These are phyloP conservation scores for Hipposideros armiger DNA, from an alignment of 2,113 vertebrate species.

Conservation along the genomic window DNA sequence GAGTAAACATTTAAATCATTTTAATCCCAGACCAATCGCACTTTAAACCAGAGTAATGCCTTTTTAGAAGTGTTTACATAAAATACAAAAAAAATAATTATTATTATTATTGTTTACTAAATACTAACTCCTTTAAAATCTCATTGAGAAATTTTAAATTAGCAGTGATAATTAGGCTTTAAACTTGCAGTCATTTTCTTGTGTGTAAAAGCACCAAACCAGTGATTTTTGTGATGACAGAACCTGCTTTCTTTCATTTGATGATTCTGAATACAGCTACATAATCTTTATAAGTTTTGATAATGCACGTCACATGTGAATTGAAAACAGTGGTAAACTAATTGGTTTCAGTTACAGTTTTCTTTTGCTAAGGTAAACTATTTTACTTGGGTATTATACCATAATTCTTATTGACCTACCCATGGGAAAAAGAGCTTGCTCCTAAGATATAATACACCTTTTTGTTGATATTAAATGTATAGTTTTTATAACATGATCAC, in stretches of 20 bases:
- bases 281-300: background rate
- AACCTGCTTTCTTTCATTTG: background rate
- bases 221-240: background rate
- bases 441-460: too few species aligned
- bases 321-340: background rate
- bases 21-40: background rate
- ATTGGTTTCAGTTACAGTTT: background rate
- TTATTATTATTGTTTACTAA: background rate
- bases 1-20: background rate
- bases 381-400: background rate
- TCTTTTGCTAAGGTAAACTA: background rate
- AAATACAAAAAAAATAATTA: background rate
- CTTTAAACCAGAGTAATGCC: background rate
- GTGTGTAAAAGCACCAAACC: background rate
- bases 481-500: background rate
- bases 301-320: background rate
- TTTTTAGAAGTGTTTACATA: background rate
- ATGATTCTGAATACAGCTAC: background rate
- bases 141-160: background rate
- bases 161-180: background rate
- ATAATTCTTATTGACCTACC: background rate
- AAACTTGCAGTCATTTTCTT: background rate
- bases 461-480: background rate
- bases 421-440: background rate
- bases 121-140: slow-evolving; percentile 39